These are phyloP conservation scores for Ancistrus triradiatus DNA, from an alignment of 2,113 vertebrate genomes.

Conservation along the genomic window DNA sequence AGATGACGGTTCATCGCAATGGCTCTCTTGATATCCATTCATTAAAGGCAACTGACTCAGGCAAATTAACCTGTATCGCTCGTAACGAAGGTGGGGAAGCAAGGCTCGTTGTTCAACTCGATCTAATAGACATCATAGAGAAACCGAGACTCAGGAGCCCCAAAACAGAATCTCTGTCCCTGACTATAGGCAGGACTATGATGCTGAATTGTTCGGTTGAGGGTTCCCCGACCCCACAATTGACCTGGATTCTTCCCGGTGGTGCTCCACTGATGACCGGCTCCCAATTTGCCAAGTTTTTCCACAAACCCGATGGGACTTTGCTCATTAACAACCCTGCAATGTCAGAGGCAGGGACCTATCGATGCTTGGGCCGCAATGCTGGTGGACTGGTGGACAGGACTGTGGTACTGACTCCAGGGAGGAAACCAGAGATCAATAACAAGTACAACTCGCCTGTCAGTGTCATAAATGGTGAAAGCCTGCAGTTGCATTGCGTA, in stretches of 20 bases:
- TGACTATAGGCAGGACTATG: conserved; percentile 73
- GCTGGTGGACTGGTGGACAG: conserved; percentile 68
- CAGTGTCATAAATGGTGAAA: conserved; percentile 77
- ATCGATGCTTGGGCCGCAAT: conserved; percentile 80
- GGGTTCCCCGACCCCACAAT: conserved; percentile 58
- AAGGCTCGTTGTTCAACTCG: conserved; percentile 70
- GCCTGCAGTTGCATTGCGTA: conserved; percentile 75
- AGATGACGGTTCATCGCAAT: conserved; percentile 81
- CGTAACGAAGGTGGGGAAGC: conserved; percentile 87
- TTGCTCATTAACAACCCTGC: conserved; percentile 76
- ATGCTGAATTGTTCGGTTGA: conserved; percentile 80
- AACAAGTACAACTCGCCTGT: conserved; percentile 72
- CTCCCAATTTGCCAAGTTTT: conserved; percentile 66
- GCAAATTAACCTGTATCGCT: conserved; percentile 75
- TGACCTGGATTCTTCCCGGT: conserved; percentile 81
- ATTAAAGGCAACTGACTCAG: conserved; percentile 68
- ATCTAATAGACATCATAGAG: conserved; percentile 63
- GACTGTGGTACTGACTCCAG: conserved; percentile 72
- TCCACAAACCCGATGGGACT: conserved; percentile 73
- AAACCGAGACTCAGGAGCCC: conserved; percentile 64
- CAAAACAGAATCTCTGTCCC: conserved; percentile 63
- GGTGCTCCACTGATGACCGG: conserved; percentile 72
- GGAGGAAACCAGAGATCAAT: conserved; percentile 67
- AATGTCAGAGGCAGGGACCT: conserved; percentile 73
- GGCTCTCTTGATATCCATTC: conserved; percentile 81